phyloP scores from a whole-genome alignment of 2,888 invertebrate genomes.

The Globia sparganii region DNA sequence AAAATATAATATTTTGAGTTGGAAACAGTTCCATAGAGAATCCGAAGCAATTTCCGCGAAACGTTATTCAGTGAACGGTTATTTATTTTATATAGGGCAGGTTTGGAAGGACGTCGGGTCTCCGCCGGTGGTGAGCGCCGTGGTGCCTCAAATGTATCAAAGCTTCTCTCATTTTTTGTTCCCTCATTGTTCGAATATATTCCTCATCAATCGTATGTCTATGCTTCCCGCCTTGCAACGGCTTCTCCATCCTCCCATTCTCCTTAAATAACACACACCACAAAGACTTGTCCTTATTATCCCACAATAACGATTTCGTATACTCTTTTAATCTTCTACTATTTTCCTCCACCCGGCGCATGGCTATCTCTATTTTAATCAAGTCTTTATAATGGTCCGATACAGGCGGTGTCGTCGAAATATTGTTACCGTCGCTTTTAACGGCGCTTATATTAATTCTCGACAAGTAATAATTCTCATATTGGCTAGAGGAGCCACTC shows the following conservation, averaged over 20 bases:
- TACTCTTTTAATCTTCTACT: slow-evolving; percentile 88
- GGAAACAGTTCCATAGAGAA: slow-evolving; percentile 34
- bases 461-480: slow-evolving; percentile 90
- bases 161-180: slow-evolving; percentile 86
- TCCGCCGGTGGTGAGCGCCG: slow-evolving; percentile 84
- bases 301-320: slow-evolving; percentile 88
- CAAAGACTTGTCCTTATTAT: slow-evolving; percentile 88
- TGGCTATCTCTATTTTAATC: slow-evolving; percentile 89
- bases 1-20: slow-evolving; percentile 27
- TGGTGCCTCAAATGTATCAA: slow-evolving; percentile 87
- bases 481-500: slow-evolving; percentile 82
- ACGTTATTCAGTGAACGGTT: slow-evolving; percentile 53
- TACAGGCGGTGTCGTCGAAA: slow-evolving; percentile 78
- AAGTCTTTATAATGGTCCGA: slow-evolving; percentile 89
- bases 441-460: slow-evolving; percentile 89
- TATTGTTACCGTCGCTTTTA: slow-evolving; percentile 80
- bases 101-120: slow-evolving; percentile 81
- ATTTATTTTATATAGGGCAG: slow-evolving; percentile 85
- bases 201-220: slow-evolving; percentile 82
- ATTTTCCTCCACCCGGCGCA: slow-evolving; percentile 89
- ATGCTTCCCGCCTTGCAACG: slow-evolving; percentile 72
- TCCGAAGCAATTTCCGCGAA: slow-evolving; percentile 61
- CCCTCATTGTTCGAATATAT: slow-evolving; percentile 82
- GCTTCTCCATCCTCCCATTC: slow-evolving; percentile 80
- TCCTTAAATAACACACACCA: slow-evolving; percentile 90